Conservation (phyloP, 1,140 invertebrate species). For the Bursaphelenchus mucronatus region DNA sequence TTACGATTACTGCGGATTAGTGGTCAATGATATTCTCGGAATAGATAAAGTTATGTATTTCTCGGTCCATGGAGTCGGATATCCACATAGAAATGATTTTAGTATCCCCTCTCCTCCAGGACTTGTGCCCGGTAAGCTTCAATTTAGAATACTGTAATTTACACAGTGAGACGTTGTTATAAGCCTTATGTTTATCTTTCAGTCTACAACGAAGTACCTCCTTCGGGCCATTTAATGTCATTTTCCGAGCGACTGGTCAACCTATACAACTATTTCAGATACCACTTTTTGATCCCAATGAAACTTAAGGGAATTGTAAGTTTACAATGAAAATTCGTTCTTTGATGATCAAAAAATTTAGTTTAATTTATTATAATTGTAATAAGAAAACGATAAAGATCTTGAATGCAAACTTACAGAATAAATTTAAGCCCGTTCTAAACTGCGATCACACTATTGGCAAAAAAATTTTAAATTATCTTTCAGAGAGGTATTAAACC, state of each 20-base stretch:
- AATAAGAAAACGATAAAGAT: too few relatives aligned
- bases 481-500: slow-evolving; percentile 11
- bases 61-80: slow-evolving; percentile 20
- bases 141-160: slow-evolving; percentile 15
- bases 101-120: slow-evolving; percentile 13
- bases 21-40: slow-evolving; percentile 24
- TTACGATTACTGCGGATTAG: slow-evolving; percentile 27
- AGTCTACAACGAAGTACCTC: slow-evolving; percentile 15
- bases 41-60: slow-evolving; percentile 25
- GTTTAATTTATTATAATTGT: too few relatives aligned
- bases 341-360: too few relatives aligned
- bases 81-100: background rate
- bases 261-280: too few relatives aligned
- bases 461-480: too few relatives aligned
- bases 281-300: background rate
- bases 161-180: too few relatives aligned
- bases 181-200: slow-evolving; percentile 4
- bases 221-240: too few relatives aligned
- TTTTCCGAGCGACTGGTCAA: too few relatives aligned
- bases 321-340: too few relatives aligned
- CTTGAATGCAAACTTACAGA: too few relatives aligned
- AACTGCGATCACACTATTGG: too few relatives aligned
- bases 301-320: slow-evolving; percentile 2
- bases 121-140: slow-evolving; percentile 25
- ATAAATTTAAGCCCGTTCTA: too few relatives aligned